Base-by-base conservation (phyloP, 2,797 vertebrate species). In the Macrochelys suwanniensis region DNA sequence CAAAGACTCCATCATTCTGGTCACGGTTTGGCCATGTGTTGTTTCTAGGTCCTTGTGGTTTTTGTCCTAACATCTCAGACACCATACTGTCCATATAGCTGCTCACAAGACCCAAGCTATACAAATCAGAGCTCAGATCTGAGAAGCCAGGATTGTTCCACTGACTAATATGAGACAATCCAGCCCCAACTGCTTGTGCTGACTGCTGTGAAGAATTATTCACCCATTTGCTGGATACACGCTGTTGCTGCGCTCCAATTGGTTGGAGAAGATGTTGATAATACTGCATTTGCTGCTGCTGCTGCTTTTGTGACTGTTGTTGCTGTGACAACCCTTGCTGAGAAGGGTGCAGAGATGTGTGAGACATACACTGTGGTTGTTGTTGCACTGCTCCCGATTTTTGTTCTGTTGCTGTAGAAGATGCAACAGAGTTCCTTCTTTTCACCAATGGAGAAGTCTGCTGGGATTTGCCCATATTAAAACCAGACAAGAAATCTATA, bases 21-120 rank as follows among this genome's bases (percentile, higher is more conserved):
- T 99, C 99, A 92, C 99, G 98, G 98, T 99, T 99, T 89, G 99
- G 99, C 99, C 99, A 99, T 0, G 99, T 99, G 97, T 99, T 99
- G 98, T 99, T 99, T 89, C 99, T 99, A 81, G 99, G 99, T 95
- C 99, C 99, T 97, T 99, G 99, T 0, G 99, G 99, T 97, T 99
- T 99, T 97, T 99, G 99, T 82, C 99, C 99, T 97, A 99, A 98
- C 99, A 99, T 99, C 97, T 99, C 99, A 0, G 99, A 99, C 99
- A 99, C 98, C 97, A 99, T 97, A 37, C 99, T 99, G 98, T 99
- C 99, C 99, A 99, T 99, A 97, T 99, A 99, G 96, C 98, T 99
- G 98, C 99, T 99, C 95, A 99, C 99, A 88, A 99, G 98, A 56
- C 99, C 99, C 98, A 99, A 97, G 90, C 99, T 99, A 97, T 99